Base-by-base conservation (phyloP, 2,113 vertebrate species). In the Eleginops maclovinus region DNA sequence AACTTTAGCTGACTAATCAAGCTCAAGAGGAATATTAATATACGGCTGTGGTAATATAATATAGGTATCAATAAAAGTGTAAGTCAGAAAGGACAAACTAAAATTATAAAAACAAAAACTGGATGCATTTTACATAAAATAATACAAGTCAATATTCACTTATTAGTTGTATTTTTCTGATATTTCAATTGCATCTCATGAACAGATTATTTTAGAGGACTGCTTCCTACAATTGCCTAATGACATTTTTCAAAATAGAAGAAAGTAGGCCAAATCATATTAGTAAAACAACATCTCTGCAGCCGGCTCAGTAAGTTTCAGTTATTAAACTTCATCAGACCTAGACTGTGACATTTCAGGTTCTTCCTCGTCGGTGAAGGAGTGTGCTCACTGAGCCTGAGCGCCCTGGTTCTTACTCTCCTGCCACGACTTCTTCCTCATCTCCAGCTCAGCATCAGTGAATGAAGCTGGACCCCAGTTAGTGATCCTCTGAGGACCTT, bases 401-500 rank as follows among this genome's bases (percentile, higher is more conserved):
- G 91, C 86, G 16, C 73, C 72, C 72, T 91, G 84, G 54, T 72
- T 88, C 91, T 95, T 98, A 41, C 94, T 96, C 59, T 94, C 95
- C 88, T 98, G 97, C 97, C 97, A 98, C 47, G 16, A 94, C 90
- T 94, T 97, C 87, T 97, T 92, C 72, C 95, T 94, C 75, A 96
- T 82, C 66, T 96, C 93, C 1, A 98, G 94, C 79, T 98, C 97
- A 3, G 92, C 83, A 72, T 96, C 92, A 9, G 96, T 98, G 89
- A 98, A 96, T 0, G 97, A 94, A 0, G 97, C 96, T 0, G 95
- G 95, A 24, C 97, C 97, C 97, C 97, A 98, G 91, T 98, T 96
- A 53, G 96, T 98, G 89, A 97, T 96, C 53, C 92, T 88, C 79
- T 95, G 95, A 36, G 95, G 95, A 53, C 89, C 95, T 92, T 96